Evolutionary conservation across 2,797 vertebrate species (phyloP).

Genomic region (Eremophila alpestris): DNA sequence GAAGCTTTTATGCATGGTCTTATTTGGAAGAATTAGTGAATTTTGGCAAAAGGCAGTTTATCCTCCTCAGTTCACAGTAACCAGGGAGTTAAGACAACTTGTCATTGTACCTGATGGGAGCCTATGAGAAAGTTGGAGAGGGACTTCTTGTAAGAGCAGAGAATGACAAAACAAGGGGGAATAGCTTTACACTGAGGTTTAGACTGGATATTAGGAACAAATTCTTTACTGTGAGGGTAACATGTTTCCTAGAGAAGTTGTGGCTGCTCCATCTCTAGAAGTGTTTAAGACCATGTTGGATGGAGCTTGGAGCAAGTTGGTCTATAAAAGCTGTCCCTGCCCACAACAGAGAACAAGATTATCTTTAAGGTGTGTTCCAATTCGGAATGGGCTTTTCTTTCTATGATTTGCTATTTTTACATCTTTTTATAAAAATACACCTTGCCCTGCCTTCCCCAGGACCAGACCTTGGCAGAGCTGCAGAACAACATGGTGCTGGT

Average conservation of each 20-base stretch:
- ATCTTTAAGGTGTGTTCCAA: too few relatives aligned
- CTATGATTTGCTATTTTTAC: rapidly evolving
- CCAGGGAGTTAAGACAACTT: neutral
- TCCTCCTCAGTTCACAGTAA: neutral
- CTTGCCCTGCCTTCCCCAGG: slow-evolving; percentile 72
- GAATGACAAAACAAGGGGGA: neutral
- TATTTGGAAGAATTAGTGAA: neutral
- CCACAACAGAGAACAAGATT: neutral
- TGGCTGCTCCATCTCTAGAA: neutral
- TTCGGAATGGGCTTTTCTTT: neutral
- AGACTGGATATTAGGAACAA: neutral
- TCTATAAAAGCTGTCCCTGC: neutral
- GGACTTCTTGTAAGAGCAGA: neutral
- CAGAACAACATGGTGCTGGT: slow-evolving; percentile 91
- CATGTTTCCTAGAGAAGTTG: neutral
- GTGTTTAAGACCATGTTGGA: neutral
- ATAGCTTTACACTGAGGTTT: neutral
- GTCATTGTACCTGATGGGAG: neutral
- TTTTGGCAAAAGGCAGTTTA: neutral
- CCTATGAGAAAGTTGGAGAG: neutral
- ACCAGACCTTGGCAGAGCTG: slow-evolving; percentile 92
- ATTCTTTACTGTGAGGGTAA: neutral
- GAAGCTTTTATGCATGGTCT: neutral
- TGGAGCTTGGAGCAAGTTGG: rapidly evolving
- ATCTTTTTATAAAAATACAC: rapidly evolving